Percentiles rank a stretch among this genome's conserved stretches.
Conservation (phyloP, 2,888 invertebrate species). For the Drosophila picticornis region DNA sequence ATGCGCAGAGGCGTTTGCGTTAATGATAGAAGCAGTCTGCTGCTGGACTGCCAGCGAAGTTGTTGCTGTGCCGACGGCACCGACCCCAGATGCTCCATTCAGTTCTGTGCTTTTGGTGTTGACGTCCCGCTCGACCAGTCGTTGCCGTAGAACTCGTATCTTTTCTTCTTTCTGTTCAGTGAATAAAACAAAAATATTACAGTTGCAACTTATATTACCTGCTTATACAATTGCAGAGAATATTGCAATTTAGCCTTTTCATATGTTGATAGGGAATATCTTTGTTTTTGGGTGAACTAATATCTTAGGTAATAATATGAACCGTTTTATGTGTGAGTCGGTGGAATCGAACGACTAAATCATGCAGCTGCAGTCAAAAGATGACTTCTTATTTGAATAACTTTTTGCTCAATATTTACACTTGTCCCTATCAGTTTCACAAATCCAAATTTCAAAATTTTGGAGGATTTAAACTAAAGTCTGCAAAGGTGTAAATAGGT, state of each 20-base stretch:
- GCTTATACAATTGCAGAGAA: not conserved
- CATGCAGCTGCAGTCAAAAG: not conserved
- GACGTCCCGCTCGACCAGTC: slow-evolving; percentile 92
- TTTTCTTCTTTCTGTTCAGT: slow-evolving; percentile 94
- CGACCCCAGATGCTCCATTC: slow-evolving; percentile 71
- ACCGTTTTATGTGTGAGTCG: not conserved
- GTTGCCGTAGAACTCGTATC: slow-evolving; percentile 92
- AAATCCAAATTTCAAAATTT: not conserved
- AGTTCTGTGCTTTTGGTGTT: slow-evolving; percentile 85
- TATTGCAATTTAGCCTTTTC: not conserved
- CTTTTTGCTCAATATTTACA: not conserved
- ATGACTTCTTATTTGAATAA: not conserved
- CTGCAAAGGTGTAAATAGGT: not conserved
- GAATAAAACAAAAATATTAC: not conserved
- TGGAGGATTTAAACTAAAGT: too few relatives aligned
- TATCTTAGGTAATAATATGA: not conserved
- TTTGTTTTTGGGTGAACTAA: not conserved
- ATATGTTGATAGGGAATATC: not conserved
- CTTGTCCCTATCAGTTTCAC: not conserved
- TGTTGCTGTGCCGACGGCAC: slow-evolving; percentile 52
- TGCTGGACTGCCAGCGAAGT: slow-evolving; percentile 67
- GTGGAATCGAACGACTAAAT: not conserved
- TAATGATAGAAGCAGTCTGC: slow-evolving; percentile 73
- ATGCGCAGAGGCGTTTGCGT: slow-evolving; percentile 80
- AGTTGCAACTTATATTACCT: not conserved